Evolutionary conservation across 1,140 invertebrate genomes (phyloP).

Genomic region (Macrotrachela quadricornifera): DNA sequence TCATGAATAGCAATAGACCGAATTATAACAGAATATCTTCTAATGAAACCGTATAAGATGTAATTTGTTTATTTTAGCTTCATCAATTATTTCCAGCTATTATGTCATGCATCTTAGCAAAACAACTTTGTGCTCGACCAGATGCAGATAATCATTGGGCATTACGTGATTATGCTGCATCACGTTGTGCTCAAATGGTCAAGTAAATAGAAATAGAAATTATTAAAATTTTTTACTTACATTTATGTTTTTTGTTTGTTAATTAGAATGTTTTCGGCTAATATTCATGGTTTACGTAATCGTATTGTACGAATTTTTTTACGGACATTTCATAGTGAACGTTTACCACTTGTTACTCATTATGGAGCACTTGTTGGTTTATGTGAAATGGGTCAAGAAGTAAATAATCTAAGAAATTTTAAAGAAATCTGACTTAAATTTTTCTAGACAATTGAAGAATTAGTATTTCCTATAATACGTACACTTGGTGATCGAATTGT

Average conservation of each 20-base stretch:
- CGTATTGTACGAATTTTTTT: conserved; percentile 61
- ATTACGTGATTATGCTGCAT: conserved; percentile 72
- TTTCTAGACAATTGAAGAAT: not conserved
- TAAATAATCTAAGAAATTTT: conserved; percentile 9
- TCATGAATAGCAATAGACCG: no score
- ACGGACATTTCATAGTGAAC: conserved; percentile 53
- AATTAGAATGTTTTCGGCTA: not conserved
- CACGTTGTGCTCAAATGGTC: conserved; percentile 54
- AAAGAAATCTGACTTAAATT: not conserved
- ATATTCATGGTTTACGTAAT: conserved; percentile 62
- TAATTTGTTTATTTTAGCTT: conserved; percentile 39
- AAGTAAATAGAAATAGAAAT: not conserved
- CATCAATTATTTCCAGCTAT: conserved; percentile 92
- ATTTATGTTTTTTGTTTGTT: not conserved
- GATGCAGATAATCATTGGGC: conserved; percentile 98
- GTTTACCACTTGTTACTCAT: conserved; percentile 63
- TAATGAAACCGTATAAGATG: not conserved
- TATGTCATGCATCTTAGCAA: conserved; percentile 82
- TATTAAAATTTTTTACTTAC: not conserved
- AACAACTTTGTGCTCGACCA: conserved; percentile 76
- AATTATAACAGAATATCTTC: not conserved
- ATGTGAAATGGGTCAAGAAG: conserved; percentile 63
- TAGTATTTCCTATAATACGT: not conserved
- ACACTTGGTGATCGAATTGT: not conserved
- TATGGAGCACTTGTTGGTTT: conserved; percentile 74